These are phyloP conservation scores for Atta colombica DNA, from an alignment of 1,140 invertebrate species.

Conservation along the genomic window DNA sequence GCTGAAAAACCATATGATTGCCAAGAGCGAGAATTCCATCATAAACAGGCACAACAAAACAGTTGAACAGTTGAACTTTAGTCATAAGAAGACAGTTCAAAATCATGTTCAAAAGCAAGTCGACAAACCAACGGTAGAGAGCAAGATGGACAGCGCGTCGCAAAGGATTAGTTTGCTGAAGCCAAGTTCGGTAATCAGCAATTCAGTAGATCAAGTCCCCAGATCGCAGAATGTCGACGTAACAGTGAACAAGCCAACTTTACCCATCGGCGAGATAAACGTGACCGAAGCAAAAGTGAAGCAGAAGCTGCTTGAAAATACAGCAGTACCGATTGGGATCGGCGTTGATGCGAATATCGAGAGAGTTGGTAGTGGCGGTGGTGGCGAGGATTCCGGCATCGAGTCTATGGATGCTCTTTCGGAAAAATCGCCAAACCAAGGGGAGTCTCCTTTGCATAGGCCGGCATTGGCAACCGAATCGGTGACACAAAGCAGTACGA, in stretches of 20 bases:
- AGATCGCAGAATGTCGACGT: constrained; percentile 70
- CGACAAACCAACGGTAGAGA: constrained; percentile 60
- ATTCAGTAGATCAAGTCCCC: constrained; percentile 69
- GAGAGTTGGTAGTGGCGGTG: constrained; percentile 82
- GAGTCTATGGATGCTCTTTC: constrained; percentile 97
- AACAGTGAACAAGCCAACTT: constrained; percentile 73
- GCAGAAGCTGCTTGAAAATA: constrained; percentile 87
- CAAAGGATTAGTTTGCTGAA: constrained; percentile 83
- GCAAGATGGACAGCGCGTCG: constrained; percentile 72
- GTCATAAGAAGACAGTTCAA: constrained; percentile 79
- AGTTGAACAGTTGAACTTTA: constrained; percentile 64
- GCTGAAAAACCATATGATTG: constrained; percentile 81
- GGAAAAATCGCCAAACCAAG: constrained; percentile 96
- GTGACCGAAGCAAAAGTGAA: constrained; percentile 89
- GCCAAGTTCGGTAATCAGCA: constrained; percentile 67
- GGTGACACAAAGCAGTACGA: constrained; percentile 71
- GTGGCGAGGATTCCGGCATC: constrained; percentile 95
- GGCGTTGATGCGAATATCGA: constrained; percentile 80
- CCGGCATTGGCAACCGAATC: constrained; percentile 78
- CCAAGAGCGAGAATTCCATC: constrained; percentile 71
- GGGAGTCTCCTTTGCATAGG: constrained; percentile 87
- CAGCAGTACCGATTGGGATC: constrained; percentile 79
- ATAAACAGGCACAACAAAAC: constrained; percentile 81
- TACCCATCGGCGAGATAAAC: constrained; percentile 85
- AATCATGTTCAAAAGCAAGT: constrained; percentile 79